phyloP scores from a whole-genome alignment of 2,888 invertebrate species.

The Phaedon cochleariae region DNA sequence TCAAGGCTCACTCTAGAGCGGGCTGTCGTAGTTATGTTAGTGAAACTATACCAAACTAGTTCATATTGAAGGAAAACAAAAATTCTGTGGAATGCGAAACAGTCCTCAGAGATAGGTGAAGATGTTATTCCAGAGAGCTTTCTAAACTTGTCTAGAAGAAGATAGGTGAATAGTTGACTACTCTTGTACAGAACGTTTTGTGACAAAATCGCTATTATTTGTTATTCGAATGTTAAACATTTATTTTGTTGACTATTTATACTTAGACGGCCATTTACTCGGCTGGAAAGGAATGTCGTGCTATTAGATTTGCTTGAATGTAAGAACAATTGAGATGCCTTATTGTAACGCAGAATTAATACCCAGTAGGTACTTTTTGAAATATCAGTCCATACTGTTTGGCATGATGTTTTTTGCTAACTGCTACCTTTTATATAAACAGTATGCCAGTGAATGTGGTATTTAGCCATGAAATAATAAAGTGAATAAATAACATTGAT shows the following conservation, averaged over 20 bases:
- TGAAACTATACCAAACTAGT: no score
- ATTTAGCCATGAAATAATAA: constrained; percentile 39
- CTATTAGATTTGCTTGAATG: constrained; percentile 55
- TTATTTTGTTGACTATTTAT: constrained; percentile 60
- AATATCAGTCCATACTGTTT: constrained; percentile 51
- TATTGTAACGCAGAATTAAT: constrained; percentile 41
- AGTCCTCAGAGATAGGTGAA: no score
- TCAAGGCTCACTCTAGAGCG: no score
- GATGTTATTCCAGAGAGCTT: constrained; percentile 7
- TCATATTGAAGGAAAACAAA: no score
- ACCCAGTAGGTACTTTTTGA: constrained; percentile 13
- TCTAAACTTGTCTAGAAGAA: constrained; percentile 36
- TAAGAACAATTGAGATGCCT: constrained; percentile 54
- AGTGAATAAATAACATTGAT: constrained; percentile 28
- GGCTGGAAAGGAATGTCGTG: constrained; percentile 56
- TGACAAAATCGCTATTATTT: constrained; percentile 57
- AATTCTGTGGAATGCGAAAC: no score
- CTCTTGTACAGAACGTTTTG: constrained; percentile 59
- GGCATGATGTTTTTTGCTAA: constrained; percentile 36
- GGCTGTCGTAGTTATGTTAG: no score
- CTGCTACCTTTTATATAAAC: constrained; percentile 40
- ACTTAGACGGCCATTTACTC: constrained; percentile 51
- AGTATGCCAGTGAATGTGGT: constrained; percentile 44
- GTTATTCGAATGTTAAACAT: constrained; percentile 59
- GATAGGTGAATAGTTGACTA: constrained; percentile 44